A percentile compares a stretch with the other conserved stretches of the same genome.
phyloP scores from a whole-genome alignment of 2,888 invertebrate species.

The Coenonympha arcania region DNA sequence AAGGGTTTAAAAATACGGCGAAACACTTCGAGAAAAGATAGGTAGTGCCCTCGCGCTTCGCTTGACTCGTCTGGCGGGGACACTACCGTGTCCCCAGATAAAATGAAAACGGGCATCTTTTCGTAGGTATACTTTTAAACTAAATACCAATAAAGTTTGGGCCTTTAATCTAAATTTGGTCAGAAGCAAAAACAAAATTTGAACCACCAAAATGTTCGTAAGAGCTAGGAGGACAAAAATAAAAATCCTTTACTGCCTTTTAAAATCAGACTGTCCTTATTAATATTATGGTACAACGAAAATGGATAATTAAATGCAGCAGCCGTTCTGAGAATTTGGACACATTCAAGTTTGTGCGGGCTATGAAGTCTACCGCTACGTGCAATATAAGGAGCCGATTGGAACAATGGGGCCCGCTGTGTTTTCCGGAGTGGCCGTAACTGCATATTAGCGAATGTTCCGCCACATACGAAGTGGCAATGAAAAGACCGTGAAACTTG shows the following conservation, averaged over 20 bases:
- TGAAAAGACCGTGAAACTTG: conserved; percentile 69
- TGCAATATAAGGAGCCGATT: conserved; percentile 60
- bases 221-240: not conserved
- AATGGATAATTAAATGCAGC: conserved; percentile 54
- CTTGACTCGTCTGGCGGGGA: no score
- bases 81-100: no score
- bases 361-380: conserved; percentile 65
- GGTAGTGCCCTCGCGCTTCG: no score
- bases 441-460: conserved; percentile 62
- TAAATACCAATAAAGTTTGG: no score
- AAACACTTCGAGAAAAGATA: no score
- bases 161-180: no score
- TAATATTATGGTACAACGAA: conserved; percentile 48
- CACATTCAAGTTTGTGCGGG: conserved; percentile 42
- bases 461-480: conserved; percentile 56
- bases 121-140: no score
- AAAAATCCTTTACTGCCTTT: not conserved
- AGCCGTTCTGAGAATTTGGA: conserved; percentile 65
- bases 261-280: conserved; percentile 20
- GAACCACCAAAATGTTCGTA: no score
- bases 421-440: conserved; percentile 55
- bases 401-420: conserved; percentile 60
- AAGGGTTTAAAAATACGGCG: no score
- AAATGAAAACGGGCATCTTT: no score
- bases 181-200: no score